Base-by-base conservation (phyloP, 2,797 vertebrate species). In the Amazonetta brasiliensis region DNA sequence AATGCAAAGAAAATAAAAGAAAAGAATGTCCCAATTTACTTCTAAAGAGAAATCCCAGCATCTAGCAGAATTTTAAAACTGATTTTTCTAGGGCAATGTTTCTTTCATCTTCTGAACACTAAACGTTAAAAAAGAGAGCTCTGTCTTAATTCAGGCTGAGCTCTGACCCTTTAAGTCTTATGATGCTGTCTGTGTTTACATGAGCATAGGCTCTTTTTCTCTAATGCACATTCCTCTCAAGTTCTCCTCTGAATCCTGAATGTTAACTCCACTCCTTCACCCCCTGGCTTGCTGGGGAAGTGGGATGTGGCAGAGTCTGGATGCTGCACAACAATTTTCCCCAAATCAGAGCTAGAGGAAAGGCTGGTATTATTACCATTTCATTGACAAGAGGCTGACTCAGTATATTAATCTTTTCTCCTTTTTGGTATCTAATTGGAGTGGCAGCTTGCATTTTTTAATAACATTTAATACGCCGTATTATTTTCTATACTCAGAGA, bases 401-500 rank as follows among this genome's bases (percentile, higher is more conserved):
- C 0, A 1, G 55, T 76, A 46, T 37, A 91, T 64, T 80, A 79
- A 79, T 92, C 41, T 89, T 63, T 93, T 82, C 72, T 93, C 23
- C 14, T 74, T 85, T 89, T 72, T 91, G 68, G 72, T 66, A 85
- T 44, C 39, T 87, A 89, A 85, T 20, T 85, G 54, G 31, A 80
- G 54, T 28, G 7, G 2, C 88, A 90, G 76, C 59, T 95, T 92
- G 79, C 62, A 37, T 71, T 88, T 77, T 84, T 89, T 84, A 95
- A 94, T 91, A 90, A 73, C 67, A 73, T 86, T 93, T 93, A 96
- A 91, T 66, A 84, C 50, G 44, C 14, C 31, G n/a, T 60, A 94
- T 87, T 89, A 94, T 93, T 94, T 93, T 72, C 91, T 95, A 94
- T 82, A 88, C 81, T 92, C 85, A 90, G 87, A 82, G 89, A 96